Percentiles rank a stretch among this genome's conserved stretches.
Evolutionary conservation across 2,797 vertebrate species (phyloP).

Genomic region (Danio kyathit): DNA sequence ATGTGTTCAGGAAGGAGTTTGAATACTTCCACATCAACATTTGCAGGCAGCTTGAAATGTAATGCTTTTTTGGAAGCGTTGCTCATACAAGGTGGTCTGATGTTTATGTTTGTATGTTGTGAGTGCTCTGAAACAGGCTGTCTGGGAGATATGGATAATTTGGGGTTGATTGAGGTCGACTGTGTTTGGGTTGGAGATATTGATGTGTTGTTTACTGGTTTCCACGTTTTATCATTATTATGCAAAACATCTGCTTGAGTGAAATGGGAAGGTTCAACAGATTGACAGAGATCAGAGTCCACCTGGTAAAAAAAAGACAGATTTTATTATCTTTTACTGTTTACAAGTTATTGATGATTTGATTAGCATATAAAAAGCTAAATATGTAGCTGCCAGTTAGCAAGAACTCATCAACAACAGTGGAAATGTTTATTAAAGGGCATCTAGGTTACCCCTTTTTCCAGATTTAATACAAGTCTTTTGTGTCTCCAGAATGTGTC

Average conservation of each 20-base stretch:
- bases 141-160: not conserved
- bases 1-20: conserved; percentile 85
- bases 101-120: conserved; percentile 29
- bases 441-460: too few species aligned
- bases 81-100: not conserved
- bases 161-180: not conserved
- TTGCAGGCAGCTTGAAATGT: conserved; percentile 65
- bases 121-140: not conserved
- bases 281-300: conserved; percentile 6
- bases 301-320: not conserved
- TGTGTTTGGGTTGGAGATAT: conserved; percentile 7
- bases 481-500: too few species aligned
- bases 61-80: not conserved
- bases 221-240: conserved; percentile 9
- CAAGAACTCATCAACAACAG: not conserved
- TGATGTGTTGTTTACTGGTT: not conserved
- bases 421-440: not conserved
- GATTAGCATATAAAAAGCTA: not conserved
- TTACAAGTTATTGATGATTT: not conserved
- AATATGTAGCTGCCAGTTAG: not conserved
- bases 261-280: not conserved
- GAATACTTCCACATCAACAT: conserved; percentile 85
- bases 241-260: not conserved
- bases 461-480: too few species aligned
- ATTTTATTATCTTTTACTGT: not conserved